phyloP scores from a whole-genome alignment of 1,140 invertebrate species.

The Drosophila subobscura region DNA sequence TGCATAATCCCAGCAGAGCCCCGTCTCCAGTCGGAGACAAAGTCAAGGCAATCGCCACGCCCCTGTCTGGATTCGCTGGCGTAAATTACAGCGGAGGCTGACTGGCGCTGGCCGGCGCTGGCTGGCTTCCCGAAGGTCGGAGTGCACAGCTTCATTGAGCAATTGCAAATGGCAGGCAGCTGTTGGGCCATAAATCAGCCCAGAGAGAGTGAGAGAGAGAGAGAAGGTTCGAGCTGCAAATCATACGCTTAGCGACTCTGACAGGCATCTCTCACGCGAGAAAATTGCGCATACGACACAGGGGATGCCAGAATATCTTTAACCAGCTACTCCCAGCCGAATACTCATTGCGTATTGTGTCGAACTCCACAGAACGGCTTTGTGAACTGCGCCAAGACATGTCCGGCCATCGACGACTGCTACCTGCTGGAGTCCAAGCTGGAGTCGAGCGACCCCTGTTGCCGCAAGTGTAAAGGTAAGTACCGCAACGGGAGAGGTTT shows the following conservation, averaged over 20 bases:
- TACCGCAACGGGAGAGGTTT: neutral
- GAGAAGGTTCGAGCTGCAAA: constrained; percentile 16
- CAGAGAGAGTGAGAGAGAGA: neutral
- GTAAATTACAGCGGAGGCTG: constrained; percentile 12
- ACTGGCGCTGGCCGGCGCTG: no score
- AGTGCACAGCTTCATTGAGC: constrained; percentile 39
- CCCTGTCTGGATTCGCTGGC: constrained; percentile 3
- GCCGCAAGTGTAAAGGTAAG: constrained; percentile 89
- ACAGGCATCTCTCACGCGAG: constrained; percentile 55
- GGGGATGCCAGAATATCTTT: neutral
- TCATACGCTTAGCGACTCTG: constrained; percentile 48
- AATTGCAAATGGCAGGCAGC: constrained; percentile 30
- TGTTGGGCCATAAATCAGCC: constrained; percentile 38
- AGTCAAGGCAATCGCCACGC: constrained; percentile 25
- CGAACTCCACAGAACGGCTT: constrained; percentile 87
- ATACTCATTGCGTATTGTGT: constrained; percentile 26
- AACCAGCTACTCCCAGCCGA: neutral
- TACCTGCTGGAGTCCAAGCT: constrained; percentile 86
- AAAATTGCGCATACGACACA: constrained; percentile 60
- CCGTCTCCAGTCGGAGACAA: constrained; percentile 8
- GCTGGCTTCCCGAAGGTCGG: constrained; percentile 19
- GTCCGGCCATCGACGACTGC: constrained; percentile 88
- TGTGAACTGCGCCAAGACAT: constrained; percentile 88
- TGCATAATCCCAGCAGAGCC: constrained; percentile 32
- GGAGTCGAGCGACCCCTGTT: constrained; percentile 86